These are phyloP conservation scores for Ia io DNA, from an alignment of 2,113 vertebrate genomes.

Conservation along the genomic window DNA sequence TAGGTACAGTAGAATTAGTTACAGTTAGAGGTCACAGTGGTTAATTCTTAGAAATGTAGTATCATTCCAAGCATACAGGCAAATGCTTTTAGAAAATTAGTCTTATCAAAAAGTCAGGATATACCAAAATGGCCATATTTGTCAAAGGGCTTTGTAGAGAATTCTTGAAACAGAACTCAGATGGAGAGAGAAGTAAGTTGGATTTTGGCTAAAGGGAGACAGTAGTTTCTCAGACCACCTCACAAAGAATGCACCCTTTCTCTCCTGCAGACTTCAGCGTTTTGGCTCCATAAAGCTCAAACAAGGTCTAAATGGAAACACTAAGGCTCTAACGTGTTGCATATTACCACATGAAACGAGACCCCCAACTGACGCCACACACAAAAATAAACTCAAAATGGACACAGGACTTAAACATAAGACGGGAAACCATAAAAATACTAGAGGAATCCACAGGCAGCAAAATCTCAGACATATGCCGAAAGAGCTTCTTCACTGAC, in stretches of 20 bases:
- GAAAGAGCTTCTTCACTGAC: no score
- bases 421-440: no score
- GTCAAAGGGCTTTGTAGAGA: conserved; percentile 8
- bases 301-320: conserved; percentile 28
- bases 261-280: background rate
- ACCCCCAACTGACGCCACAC: no score
- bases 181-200: background rate
- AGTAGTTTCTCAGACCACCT: background rate
- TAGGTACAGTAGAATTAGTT: background rate
- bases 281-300: background rate
- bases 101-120: conserved; percentile 30
- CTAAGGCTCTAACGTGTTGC: background rate
- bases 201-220: conserved; percentile 12
- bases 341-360: conserved; percentile 18
- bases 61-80: background rate
- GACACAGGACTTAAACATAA: no score
- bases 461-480: no score
- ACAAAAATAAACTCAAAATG: no score
- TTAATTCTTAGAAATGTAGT: conserved; percentile 36
- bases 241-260: background rate
- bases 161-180: conserved; percentile 1
- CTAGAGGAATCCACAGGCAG: no score
- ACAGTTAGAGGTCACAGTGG: background rate
- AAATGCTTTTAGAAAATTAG: conserved; percentile 52
- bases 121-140: background rate